Evolutionary conservation across 2,888 invertebrate species (phyloP).

Genomic region (Tanytarsus gracilentus): DNA sequence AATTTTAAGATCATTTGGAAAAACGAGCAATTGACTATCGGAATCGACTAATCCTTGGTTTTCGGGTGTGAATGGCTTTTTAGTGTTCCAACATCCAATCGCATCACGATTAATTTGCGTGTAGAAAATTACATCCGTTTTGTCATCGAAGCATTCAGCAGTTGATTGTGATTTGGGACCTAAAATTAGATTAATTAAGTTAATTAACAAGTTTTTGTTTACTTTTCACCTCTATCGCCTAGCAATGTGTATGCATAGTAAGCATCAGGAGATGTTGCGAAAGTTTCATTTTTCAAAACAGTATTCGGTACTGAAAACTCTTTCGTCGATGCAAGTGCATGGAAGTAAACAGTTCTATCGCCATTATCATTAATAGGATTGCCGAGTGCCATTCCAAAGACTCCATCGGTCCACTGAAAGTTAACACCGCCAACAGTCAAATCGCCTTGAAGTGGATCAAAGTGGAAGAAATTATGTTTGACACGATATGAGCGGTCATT

Average conservation of each 20-base stretch:
- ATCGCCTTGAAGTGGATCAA: constrained; percentile 68
- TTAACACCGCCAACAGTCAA: constrained; percentile 67
- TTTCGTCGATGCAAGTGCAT: constrained; percentile 67
- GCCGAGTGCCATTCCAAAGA: constrained; percentile 65
- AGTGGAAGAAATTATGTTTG: constrained; percentile 73
- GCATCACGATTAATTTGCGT: constrained; percentile 66
- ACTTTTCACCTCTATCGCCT: constrained; percentile 66
- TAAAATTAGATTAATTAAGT: too few species aligned
- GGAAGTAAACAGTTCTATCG: constrained; percentile 68
- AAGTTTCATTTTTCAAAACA: constrained; percentile 61
- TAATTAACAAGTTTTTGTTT: too few species aligned
- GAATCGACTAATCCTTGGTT: constrained; percentile 59
- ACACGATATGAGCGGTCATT: constrained; percentile 70
- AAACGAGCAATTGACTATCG: constrained; percentile 59
- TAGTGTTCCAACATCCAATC: constrained; percentile 71
- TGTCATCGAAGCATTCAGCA: constrained; percentile 59
- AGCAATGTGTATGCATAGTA: constrained; percentile 63
- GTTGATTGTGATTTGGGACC: constrained; percentile 60
- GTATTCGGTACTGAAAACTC: constrained; percentile 71
- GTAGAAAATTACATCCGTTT: constrained; percentile 62
- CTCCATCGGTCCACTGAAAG: constrained; percentile 80
- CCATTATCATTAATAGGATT: constrained; percentile 46
- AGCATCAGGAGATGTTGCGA: constrained; percentile 55
- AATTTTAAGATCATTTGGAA: constrained; percentile 70
- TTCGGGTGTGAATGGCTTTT: constrained; percentile 53